Percentiles rank a stretch among this genome's conserved stretches.
Evolutionary conservation across 2,113 vertebrate genomes (phyloP).

Genomic region (Condylura cristata): DNA sequence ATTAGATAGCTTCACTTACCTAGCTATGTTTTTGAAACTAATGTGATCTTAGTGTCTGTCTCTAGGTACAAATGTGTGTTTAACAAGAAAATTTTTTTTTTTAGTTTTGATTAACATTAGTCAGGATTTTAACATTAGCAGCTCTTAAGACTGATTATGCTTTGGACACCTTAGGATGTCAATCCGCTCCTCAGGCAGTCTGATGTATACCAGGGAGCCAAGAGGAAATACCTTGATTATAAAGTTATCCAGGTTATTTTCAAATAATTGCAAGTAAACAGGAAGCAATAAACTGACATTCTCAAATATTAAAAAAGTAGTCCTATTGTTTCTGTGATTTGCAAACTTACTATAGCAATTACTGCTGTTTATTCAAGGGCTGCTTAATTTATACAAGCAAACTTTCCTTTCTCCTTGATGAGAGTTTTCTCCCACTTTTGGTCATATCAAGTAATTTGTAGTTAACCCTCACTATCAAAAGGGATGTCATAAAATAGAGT

Average conservation of each 20-base stretch:
- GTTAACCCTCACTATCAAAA: not conserved
- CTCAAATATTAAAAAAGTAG: conserved; percentile 77
- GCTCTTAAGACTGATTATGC: conserved; percentile 90
- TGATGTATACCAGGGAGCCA: conserved; percentile 87
- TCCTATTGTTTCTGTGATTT: conserved; percentile 82
- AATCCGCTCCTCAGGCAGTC: conserved; percentile 88
- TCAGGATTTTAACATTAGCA: conserved; percentile 86
- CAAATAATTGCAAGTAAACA: conserved; percentile 90
- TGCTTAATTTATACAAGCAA: conserved; percentile 60
- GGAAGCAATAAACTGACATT: conserved; percentile 84
- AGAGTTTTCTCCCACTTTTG: conserved; percentile 32
- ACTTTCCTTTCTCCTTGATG: conserved; percentile 64
- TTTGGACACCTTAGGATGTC: conserved; percentile 89
- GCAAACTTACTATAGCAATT: conserved; percentile 74
- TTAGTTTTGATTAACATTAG: conserved; percentile 86
- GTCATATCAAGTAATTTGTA: not conserved
- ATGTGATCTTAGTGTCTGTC: conserved; percentile 54
- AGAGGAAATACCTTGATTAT: conserved; percentile 91
- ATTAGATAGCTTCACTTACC: conserved; percentile 40
- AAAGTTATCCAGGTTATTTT: conserved; percentile 89
- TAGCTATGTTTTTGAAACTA: conserved; percentile 65
- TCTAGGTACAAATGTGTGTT: conserved; percentile 69
- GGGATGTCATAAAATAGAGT: not conserved
- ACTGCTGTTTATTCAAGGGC: conserved; percentile 61
- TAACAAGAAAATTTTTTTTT: conserved; percentile 69